Evolutionary conservation across 2,797 vertebrate species (phyloP), one percentile per base, ranked within the genome.

Genomic region (Hirundo rustica): DNA sequence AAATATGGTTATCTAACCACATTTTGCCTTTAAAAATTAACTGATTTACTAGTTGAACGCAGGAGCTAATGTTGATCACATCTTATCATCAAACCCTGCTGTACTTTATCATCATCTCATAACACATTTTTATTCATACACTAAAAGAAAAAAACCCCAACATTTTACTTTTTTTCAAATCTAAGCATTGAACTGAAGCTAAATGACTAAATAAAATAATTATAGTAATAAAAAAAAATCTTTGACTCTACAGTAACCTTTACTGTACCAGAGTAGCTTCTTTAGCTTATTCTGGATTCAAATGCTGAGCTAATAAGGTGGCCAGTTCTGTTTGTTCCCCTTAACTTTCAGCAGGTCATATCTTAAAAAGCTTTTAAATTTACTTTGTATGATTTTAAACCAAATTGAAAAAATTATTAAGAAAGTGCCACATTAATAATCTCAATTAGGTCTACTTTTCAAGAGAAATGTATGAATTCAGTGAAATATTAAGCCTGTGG

Each of bases 91-190:
- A 72, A 83, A 45, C 47, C 44, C 61, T 95, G 88, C 78, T 1
- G 5, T 50, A 40, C 45, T 93, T 88, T n/a, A 88, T 71, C 65
- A 91, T 68, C 58, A 81, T 42, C 67, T 87, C 76, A 73, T 89
- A 61, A 42, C 51, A 91, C 51, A 92, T 82, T 94, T 92, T 93
- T 85, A 94, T 93, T 83, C 74, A 94, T 80, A 67, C 5, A 54
- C 4, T 58, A 44, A 78, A 76, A 92, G 55, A 91, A 94, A 96
- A 92, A 93, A 96, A 95, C 29, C n/a, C n/a, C n/a, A n/a, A n/a
- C 10, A 50, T 51, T 90, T 72, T 27, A 34, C 26, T 48, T 87
- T 88, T 92, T 84, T 92, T 77, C 29, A 80, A 78, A 65, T 21
- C 44, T 85, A 85, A 87, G 77, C 60, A 76, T 0, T 78, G 83